Base-by-base conservation (phyloP, 2,888 invertebrate species). In the Brenthis ino region DNA sequence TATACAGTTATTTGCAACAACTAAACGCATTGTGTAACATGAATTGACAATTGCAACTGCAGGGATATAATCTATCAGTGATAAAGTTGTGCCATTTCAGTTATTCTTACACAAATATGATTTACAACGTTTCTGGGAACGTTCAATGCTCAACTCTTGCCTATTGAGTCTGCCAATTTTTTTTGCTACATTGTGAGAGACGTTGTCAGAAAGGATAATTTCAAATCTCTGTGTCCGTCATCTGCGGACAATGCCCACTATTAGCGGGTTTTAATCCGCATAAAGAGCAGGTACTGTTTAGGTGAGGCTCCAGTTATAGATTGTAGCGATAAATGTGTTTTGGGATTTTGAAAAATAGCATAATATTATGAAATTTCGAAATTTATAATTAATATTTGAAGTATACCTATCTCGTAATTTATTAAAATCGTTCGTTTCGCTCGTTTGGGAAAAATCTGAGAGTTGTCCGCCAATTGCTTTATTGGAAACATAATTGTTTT, bases 181-280 rank as follows among this genome's bases (percentile, higher is more conserved):
- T 80, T 81, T 80, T 80, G 77, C 70, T 72, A 68, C 65, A 71
- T 71, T 76, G 79, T 77, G 74, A 60, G 57, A 54, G 61, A 71
- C 63, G 65, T 71, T 69, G 75, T 74, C 74, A 71, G 66, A 78
- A 77, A 77, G 78, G 80, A 80, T 78, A 78, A 81, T 83, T 84
- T 84, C 80, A 78, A 81, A 83, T 82, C 77, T 77, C 79, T 79
- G 77, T 80, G 79, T 85, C 87, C 85, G 85, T 87, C 87, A 84
- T 86, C 83, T 85, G 85, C 69, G 87, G 87, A 92, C 91, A 91
- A 91, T 91, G 91, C 91, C 91, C 89, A 88, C 91, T 90, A 91
- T 92, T 91, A 91, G 84, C 86, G 87, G 87, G 88, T 91, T 90
- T 90, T 87, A 84, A 88, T 86, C 80, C 80, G 86, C 91, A 88